phyloP scores from a whole-genome alignment of 1,140 invertebrate genomes.

The Cylas formicarius region DNA sequence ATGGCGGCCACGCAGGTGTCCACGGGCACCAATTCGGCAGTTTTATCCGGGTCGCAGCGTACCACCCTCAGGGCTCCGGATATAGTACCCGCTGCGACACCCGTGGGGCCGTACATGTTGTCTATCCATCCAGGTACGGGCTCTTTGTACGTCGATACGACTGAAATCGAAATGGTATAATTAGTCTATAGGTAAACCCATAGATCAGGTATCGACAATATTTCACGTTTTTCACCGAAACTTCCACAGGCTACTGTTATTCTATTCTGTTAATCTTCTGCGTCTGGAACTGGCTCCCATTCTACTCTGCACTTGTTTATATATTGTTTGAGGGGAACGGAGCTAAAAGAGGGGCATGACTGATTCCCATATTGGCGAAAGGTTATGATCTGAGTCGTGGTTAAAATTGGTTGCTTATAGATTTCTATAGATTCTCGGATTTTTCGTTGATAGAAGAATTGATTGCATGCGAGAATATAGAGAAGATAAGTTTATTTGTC shows the following conservation, averaged over 20 bases:
- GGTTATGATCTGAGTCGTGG: too few species aligned
- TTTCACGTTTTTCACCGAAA: background rate
- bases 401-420: too few species aligned
- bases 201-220: background rate
- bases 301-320: too few species aligned
- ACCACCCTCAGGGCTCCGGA: constrained; percentile 69
- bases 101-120: constrained; percentile 85
- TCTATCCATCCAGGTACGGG: constrained; percentile 72
- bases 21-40: constrained; percentile 65
- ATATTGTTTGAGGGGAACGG: too few species aligned
- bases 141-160: constrained; percentile 42
- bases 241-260: background rate
- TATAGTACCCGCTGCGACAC: constrained; percentile 54
- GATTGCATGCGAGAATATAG: too few species aligned
- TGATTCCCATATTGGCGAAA: too few species aligned
- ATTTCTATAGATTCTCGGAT: too few species aligned
- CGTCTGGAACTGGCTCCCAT: too few species aligned
- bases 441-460: too few species aligned
- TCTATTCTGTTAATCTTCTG: too few species aligned
- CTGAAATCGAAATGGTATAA: constrained; percentile 28
- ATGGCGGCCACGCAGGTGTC: constrained; percentile 72
- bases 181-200: background rate
- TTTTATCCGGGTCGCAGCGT: constrained; percentile 50
- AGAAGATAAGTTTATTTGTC: too few species aligned
- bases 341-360: too few species aligned